A percentile compares a stretch with the other conserved stretches of the same genome.
These are phyloP conservation scores for Pterois miles DNA, from an alignment of 2,797 vertebrate species.

Conservation along the genomic window DNA sequence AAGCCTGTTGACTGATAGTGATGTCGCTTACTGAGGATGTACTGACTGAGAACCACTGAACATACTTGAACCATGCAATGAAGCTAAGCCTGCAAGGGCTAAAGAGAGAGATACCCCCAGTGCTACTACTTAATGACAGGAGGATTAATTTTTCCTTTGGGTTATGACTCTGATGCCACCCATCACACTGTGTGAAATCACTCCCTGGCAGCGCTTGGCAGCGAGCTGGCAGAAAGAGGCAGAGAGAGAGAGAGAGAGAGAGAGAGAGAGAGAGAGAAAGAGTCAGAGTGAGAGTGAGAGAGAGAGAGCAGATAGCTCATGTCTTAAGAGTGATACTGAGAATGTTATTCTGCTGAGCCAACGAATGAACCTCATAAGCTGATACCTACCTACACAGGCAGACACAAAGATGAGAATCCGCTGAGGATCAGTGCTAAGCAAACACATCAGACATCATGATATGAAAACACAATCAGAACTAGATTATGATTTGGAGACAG, in stretches of 20 bases:
- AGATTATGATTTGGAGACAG: background rate
- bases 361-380: conserved; percentile 30
- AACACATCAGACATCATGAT: conserved; percentile 16
- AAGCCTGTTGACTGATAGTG: conserved; percentile 31
- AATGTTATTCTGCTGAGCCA: conserved; percentile 47
- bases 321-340: conserved; percentile 48
- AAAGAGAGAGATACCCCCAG: conserved; percentile 28
- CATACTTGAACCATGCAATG: conserved; percentile 35
- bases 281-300: background rate
- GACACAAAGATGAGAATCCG: conserved; percentile 36
- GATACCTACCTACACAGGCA: conserved; percentile 28
- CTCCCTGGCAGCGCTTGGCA: conserved; percentile 45
- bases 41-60: conserved; percentile 28
- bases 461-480: conserved; percentile 8
- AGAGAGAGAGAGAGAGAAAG: conserved; percentile 16
- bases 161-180: conserved; percentile 58
- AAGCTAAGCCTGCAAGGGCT: conserved; percentile 35
- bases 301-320: conserved; percentile 31
- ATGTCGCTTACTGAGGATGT: conserved; percentile 33
- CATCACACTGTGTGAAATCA: conserved; percentile 61
- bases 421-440: conserved; percentile 9
- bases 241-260: conserved; percentile 2
- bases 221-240: conserved; percentile 39
- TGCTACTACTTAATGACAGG: conserved; percentile 63
- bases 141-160: conserved; percentile 62